Conservation (phyloP, 2,113 vertebrate species). For the Chaetorhynchus papuensis region DNA sequence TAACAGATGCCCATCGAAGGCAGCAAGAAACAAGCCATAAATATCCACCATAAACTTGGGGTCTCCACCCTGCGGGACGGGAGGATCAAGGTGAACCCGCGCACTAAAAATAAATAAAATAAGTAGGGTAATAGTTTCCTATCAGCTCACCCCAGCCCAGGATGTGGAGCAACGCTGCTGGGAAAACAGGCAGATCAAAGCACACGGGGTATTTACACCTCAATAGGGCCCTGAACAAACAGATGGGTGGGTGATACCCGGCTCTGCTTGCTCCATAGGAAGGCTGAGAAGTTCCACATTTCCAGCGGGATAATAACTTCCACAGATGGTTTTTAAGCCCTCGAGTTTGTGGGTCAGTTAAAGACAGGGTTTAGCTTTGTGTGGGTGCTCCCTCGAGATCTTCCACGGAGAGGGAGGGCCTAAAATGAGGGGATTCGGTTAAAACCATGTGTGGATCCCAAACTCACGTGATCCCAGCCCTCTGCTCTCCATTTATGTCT, state of each 20-base stretch:
- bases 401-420: not conserved
- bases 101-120: not conserved
- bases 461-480: not conserved
- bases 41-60: not conserved
- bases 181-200: constrained; percentile 7
- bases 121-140: not conserved
- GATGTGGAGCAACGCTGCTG: not conserved
- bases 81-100: not conserved
- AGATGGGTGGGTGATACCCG: rapidly evolving
- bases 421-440: not conserved
- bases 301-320: not conserved
- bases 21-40: not conserved
- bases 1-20: not conserved
- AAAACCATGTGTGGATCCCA: not conserved
- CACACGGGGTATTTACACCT: rapidly evolving
- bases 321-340: not conserved
- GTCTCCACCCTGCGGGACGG: not conserved
- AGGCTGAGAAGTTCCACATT: not conserved
- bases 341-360: rapidly evolving
- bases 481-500: not conserved
- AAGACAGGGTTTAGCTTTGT: not conserved
- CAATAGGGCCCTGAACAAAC: not conserved
- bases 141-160: not conserved
- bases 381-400: not conserved
- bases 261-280: not conserved